A percentile compares a stretch with the other conserved stretches of the same genome.
Evolutionary conservation across 1,140 invertebrate species (phyloP).

Genomic region (Drosophila fuyamai): DNA sequence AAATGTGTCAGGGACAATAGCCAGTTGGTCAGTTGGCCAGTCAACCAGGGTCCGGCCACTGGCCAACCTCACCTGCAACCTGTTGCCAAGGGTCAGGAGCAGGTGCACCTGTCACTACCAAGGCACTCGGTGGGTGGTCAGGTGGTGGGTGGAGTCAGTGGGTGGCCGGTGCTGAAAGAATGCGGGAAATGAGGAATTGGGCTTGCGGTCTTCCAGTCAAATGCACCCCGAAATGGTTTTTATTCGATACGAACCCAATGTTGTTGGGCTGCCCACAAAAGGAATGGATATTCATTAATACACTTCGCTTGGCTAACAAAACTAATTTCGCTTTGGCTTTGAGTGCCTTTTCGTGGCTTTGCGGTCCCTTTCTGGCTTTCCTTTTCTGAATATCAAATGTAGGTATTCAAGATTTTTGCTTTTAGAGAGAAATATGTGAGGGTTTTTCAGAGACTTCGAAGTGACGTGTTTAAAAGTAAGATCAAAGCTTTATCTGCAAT

Average conservation of each 20-base stretch:
- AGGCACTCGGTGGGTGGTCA: neutral
- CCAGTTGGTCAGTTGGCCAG: slow-evolving; percentile 27
- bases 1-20: slow-evolving; percentile 43
- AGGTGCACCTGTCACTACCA: slow-evolving; percentile 19
- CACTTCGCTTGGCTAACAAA: slow-evolving; percentile 49
- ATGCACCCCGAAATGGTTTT: slow-evolving; percentile 63
- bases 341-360: slow-evolving; percentile 68
- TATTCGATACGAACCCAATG: slow-evolving; percentile 32
- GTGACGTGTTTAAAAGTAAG: no score
- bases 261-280: slow-evolving; percentile 2
- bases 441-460: no score
- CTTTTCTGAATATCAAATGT: neutral
- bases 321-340: slow-evolving; percentile 59
- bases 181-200: slow-evolving; percentile 64
- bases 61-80: slow-evolving; percentile 2
- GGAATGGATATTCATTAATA: slow-evolving; percentile 39
- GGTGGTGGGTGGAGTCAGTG: slow-evolving; percentile 9
- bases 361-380: slow-evolving; percentile 10
- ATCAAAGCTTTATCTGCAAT: no score
- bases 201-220: slow-evolving; percentile 76
- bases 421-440: no score
- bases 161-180: slow-evolving; percentile 16
- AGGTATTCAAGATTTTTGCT: neutral
- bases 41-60: slow-evolving; percentile 10
- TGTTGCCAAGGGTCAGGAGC: slow-evolving; percentile 10